Conservation (phyloP, 2,113 vertebrate genomes). For the Toxotes chatareus region DNA sequence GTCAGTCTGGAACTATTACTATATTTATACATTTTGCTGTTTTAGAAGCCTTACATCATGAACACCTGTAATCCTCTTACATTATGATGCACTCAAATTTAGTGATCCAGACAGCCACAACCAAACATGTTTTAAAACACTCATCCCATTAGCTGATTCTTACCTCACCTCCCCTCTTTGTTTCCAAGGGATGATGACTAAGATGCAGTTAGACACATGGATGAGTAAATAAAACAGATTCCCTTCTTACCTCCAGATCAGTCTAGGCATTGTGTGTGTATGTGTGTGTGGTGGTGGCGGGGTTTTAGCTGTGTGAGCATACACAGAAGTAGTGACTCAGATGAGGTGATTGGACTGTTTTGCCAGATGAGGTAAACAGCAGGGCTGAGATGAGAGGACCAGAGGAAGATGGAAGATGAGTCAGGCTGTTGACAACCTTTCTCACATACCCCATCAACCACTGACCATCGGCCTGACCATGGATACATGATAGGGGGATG, state of each 20-base stretch:
- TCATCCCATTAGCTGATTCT: slow-evolving; percentile 74
- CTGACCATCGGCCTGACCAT: slow-evolving; percentile 37
- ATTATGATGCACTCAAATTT: slow-evolving; percentile 31
- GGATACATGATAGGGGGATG: slow-evolving; percentile 32
- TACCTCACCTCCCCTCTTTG: slow-evolving; percentile 69
- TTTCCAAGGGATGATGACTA: slow-evolving; percentile 68
- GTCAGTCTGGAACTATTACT: neutral
- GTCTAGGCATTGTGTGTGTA: slow-evolving; percentile 9
- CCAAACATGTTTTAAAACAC: slow-evolving; percentile 62
- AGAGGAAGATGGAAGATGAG: slow-evolving; percentile 60
- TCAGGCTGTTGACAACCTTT: slow-evolving; percentile 69
- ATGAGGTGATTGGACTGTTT: slow-evolving; percentile 27
- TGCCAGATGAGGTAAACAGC: slow-evolving; percentile 49
- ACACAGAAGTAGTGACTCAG: slow-evolving; percentile 55
- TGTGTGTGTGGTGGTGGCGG: neutral
- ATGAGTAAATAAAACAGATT: slow-evolving; percentile 25
- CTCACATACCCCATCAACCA: slow-evolving; percentile 53
- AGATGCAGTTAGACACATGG: slow-evolving; percentile 49
- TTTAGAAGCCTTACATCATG: slow-evolving; percentile 17
- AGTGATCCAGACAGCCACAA: slow-evolving; percentile 45
- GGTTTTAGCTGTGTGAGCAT: slow-evolving; percentile 15
- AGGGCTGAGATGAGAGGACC: slow-evolving; percentile 43
- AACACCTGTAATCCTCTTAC: slow-evolving; percentile 37
- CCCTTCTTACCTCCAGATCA: slow-evolving; percentile 40
- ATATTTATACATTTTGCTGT: neutral